Evolutionary conservation across 1,140 invertebrate genomes (phyloP).

Genomic region (Trachymyrmex cornetzi): DNA sequence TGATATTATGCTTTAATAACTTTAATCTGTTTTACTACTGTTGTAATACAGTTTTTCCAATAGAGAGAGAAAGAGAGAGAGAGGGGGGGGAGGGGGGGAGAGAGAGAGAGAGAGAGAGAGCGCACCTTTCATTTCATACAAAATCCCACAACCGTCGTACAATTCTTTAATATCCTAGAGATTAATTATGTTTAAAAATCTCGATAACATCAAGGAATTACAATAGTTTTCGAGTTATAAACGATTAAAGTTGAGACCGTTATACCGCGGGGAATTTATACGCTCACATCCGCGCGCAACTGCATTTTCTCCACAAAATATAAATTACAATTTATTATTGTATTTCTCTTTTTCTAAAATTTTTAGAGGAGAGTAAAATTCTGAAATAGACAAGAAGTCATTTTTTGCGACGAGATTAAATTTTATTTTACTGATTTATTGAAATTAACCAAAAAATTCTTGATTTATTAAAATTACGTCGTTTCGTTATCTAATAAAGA

Average conservation of each 20-base stretch:
- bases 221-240: conserved; percentile 11
- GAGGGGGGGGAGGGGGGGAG: not conserved
- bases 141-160: not conserved
- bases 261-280: not conserved
- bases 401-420: not conserved
- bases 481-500: not conserved
- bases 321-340: not conserved
- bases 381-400: not conserved
- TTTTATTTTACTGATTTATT: conserved; percentile 13
- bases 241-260: not conserved
- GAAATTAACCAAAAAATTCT: not conserved
- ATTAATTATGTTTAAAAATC: conserved; percentile 11
- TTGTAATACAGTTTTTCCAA: not conserved
- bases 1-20: conserved; percentile 6
- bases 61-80: too few relatives aligned
- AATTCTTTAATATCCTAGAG: conserved; percentile 22
- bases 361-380: not conserved
- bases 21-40: conserved; percentile 9
- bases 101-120: not conserved
- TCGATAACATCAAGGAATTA: not conserved
- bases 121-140: not conserved
- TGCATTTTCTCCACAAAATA: not conserved
- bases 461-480: not conserved
- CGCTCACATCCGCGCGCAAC: not conserved
- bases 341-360: not conserved